Evolutionary conservation across 2,113 vertebrate genomes (phyloP).

Genomic region (human): DNA sequence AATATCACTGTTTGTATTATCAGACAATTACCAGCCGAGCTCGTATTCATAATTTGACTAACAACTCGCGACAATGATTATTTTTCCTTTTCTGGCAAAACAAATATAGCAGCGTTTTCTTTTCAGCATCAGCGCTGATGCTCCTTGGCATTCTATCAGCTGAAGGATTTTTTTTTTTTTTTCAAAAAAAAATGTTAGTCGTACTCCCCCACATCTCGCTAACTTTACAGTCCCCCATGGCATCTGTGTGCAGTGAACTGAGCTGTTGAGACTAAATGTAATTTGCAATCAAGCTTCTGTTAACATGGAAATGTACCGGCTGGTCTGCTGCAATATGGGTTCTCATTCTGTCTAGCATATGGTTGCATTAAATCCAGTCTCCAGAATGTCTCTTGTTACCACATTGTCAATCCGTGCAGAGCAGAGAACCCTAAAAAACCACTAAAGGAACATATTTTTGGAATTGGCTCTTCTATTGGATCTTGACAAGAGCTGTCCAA

Average conservation of each 20-base stretch:
- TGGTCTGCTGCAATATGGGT: conserved; percentile 86
- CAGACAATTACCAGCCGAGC: conserved; percentile 81
- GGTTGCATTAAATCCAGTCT: conserved; percentile 86
- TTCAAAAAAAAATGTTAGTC: conserved; percentile 65
- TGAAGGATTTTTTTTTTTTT: conserved; percentile 72
- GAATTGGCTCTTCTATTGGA: conserved; percentile 79
- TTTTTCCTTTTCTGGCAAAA: conserved; percentile 83
- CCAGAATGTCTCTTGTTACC: conserved; percentile 84
- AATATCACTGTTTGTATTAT: conserved; percentile 73
- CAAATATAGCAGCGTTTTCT: conserved; percentile 83
- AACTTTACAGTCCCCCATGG: conserved; percentile 85
- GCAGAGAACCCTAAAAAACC: conserved; percentile 85
- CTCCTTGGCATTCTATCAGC: conserved; percentile 82
- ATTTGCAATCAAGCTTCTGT: conserved; percentile 87
- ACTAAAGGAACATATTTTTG: conserved; percentile 82
- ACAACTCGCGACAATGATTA: conserved; percentile 82
- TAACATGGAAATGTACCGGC: conserved; percentile 85
- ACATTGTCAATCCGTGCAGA: conserved; percentile 81
- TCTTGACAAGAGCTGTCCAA: conserved; percentile 79
- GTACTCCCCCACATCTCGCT: conserved; percentile 83
- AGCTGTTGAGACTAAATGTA: conserved; percentile 87
- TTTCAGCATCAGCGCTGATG: conserved; percentile 78
- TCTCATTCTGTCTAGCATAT: conserved; percentile 88
- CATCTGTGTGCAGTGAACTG: conserved; percentile 87
- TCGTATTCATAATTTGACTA: conserved; percentile 82